Base-by-base conservation (phyloP, 1,140 invertebrate species). In the Neoseiulus cucumeris region DNA sequence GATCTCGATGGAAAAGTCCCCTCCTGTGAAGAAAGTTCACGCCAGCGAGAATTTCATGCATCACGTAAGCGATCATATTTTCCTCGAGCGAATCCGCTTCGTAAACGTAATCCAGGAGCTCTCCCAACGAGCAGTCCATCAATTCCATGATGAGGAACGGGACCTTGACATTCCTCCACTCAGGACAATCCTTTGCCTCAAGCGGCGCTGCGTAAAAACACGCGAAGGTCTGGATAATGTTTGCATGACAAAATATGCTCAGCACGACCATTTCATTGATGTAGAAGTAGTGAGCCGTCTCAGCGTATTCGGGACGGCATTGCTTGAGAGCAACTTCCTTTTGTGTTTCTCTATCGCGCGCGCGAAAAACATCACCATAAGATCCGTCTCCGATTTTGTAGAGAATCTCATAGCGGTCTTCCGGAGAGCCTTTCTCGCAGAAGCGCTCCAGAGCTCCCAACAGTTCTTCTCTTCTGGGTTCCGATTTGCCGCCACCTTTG, bases 41-140 rank as follows among this genome's bases (percentile, higher is more conserved):
- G 0, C 91, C 94, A 76, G 91, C 86, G 1, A 97, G 78, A 41
- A 91, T 90, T 78, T 97, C 91, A 65, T 85, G 82, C 71, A 87
- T 91, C 2, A 98, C 91, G 20, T 18, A 59, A 14, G 22, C 17
- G 9, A 33, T 20, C 17, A 59, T 59, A 17, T 17, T 59, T 33
- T n/a, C 51, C 17, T 25, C 25, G 14, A 59, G 14, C 2, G 25
- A 17, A 5, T 2, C 51, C 2, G 17, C 25, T 6, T 39, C 33
- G 22, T 59, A n/a, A 12, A 59, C 17, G 25, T 18, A 14, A 20
- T 17, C 33, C 17, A 59, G 22, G 14, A 59, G 4, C 2, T 25
- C 33, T 25, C 17, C 25, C 14, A 59, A 33, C 17, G 51, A 59
- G 25, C 25, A 14, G 14, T 59, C 51, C 51, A 59, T 59, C 14